Base-by-base conservation (phyloP, 2,113 vertebrate species). In the Podarcis muralis region DNA sequence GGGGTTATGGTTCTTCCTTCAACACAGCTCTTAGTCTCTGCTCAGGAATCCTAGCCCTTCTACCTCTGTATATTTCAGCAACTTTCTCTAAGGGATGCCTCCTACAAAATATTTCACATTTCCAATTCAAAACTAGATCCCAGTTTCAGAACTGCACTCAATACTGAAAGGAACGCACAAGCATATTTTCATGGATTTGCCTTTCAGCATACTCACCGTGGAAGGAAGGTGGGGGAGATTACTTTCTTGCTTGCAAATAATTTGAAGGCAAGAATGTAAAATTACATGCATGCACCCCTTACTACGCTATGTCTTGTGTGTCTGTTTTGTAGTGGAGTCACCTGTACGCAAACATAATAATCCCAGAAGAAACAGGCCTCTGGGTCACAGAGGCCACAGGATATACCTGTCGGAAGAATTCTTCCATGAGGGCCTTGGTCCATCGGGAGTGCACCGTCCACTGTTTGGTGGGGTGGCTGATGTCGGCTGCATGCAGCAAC, bases 351-450 rank as follows among this genome's bases (percentile, higher is more conserved):
- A 81, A 4, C 16, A 8, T 62, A 27, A 20, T 18, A 11, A 15
- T 20, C 32, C 30, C 57, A 30, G 1, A n/a, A 18, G 66, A 48
- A 71, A 5, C 53, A 65, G 72, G 9, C 7, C 2, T 43, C 27
- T 15, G 6, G 27, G 40, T 20, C 35, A 40, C 13, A 15, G 16
- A 66, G 11, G 12, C 27, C 15, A 6, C 23, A 9, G 0, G 30
- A 4, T 0, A 37, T 97, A 99, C 98, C 98, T 99, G 98, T 92
- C 97, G 97, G 95, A 99, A 99, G 93, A 99, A 98, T 95, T 98
- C 98, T 87, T 99, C 98, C 98, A 98, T 98, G 66, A 98, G 97
- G 1, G 98, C 96, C 90, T 98, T 98, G 90, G 98, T 99, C 98
- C 98, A 99, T 87, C 97, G 97, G 89, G 97, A 98, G 93, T 99